Evolutionary conservation across 2,888 invertebrate genomes (phyloP), one percentile per base, ranked within the genome.

Genomic region (Chelonus formosanus): DNA sequence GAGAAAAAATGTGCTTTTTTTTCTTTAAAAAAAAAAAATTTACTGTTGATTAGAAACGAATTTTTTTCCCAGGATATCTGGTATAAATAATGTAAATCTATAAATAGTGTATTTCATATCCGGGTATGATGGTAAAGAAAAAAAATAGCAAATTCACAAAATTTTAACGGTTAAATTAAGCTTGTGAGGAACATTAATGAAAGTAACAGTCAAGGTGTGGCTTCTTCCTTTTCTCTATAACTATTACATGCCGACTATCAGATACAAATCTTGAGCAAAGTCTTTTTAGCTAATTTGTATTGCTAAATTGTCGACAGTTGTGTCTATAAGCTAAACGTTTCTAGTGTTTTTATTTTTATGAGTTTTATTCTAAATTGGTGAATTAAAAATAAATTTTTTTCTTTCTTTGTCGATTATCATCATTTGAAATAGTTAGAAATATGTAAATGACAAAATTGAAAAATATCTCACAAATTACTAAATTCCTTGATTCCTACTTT

Each of bases 201-300:
- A 40, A 40, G 40, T 40, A 40, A 40, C 34, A 62, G 35, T 43
- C 4, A 32, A 54, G 45, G 54, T 35, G 44, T 45, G 54, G n/a
- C 62, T 34, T 8, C 35, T 34, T 54, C 44, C 50, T 20, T 32
- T 43, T 54, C 63, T 65, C 60, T 66, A 69, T 76, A 77, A 76
- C 76, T 68, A 71, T 71, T 62, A 71, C 71, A 72, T 69, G 71
- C 70, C 68, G 66, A 65, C 71, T 69, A 68, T 68, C 70, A 60
- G 64, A 69, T 71, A 72, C 69, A 67, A 52, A 67, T 66, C 71
- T 71, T 67, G 70, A 59, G 57, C 63, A 63, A 65, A 70, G 65
- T 67, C 67, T 68, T 67, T 68, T 40, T 40, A 76, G 72, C 75
- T 78, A 78, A 78, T 78, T 78, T 78, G 78, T 77, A 75, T 76